These are phyloP conservation scores for Sus scrofa DNA, from an alignment of 2,113 vertebrate genomes.

Conservation along the genomic window DNA sequence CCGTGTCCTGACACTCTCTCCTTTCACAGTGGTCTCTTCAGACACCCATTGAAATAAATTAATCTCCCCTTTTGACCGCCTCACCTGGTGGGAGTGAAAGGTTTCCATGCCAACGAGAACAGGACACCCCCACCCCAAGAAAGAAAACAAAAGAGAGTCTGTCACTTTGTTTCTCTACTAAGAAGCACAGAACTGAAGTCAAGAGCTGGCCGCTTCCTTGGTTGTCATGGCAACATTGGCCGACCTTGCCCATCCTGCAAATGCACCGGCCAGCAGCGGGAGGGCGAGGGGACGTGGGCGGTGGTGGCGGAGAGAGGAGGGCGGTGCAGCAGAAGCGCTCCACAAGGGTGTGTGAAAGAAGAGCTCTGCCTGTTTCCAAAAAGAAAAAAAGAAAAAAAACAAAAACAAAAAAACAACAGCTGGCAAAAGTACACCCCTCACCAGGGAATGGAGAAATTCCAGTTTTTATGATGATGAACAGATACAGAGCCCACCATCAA, in stretches of 20 bases:
- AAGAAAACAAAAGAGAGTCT: background rate
- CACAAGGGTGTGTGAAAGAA: rapidly evolving
- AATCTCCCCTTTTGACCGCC: background rate
- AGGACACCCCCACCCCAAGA: background rate
- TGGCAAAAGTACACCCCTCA: background rate
- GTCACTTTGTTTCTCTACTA: background rate
- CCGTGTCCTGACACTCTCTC: rapidly evolving
- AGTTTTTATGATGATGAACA: constrained; percentile 27
- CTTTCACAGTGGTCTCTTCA: background rate
- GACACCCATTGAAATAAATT: background rate
- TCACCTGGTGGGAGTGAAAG: background rate
- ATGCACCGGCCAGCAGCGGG: background rate
- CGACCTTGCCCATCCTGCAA: background rate
- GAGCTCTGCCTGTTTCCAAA: background rate
- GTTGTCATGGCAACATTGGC: constrained; percentile 4
- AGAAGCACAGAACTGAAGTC: background rate
- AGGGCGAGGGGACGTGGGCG: background rate
- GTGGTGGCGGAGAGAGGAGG: background rate
- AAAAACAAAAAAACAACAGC: background rate
- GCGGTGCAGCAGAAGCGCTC: rapidly evolving
- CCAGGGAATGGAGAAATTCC: background rate
- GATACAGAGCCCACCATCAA: constrained; percentile 14
- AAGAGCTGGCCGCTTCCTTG: constrained; percentile 31
- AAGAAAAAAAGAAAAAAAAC: too few species aligned
- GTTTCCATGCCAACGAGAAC: background rate